Conservation (phyloP, 1,140 invertebrate genomes). For the Drosophila ambigua region DNA sequence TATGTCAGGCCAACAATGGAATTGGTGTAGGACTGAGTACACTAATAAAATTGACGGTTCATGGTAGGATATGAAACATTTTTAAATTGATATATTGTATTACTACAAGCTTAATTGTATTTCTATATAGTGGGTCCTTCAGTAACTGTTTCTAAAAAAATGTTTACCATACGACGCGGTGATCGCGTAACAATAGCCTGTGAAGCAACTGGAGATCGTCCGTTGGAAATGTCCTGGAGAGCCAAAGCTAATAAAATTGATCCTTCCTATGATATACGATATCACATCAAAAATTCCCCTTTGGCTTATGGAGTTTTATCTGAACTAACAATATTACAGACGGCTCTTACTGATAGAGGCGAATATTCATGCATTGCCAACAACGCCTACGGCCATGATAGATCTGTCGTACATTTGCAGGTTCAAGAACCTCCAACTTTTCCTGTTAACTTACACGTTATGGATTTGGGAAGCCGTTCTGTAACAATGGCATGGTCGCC, state of each 20-base stretch:
- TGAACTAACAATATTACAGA: slow-evolving; percentile 87
- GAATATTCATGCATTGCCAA: slow-evolving; percentile 89
- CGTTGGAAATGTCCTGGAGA: slow-evolving; percentile 91
- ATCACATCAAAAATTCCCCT: slow-evolving; percentile 85
- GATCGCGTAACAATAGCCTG: slow-evolving; percentile 89
- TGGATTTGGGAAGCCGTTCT: slow-evolving; percentile 86
- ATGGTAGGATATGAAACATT: slow-evolving; percentile 86
- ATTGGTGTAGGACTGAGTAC: slow-evolving; percentile 91
- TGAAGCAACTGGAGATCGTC: slow-evolving; percentile 93
- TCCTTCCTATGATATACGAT: slow-evolving; percentile 85
- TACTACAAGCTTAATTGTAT: too few species aligned
- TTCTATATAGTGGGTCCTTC: slow-evolving; percentile 67
- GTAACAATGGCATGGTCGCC: slow-evolving; percentile 86
- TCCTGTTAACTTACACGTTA: slow-evolving; percentile 86
- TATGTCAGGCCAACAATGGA: slow-evolving; percentile 90
- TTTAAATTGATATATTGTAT: background rate
- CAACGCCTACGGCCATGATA: slow-evolving; percentile 89
- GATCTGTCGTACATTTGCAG: slow-evolving; percentile 87
- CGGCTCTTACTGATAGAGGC: slow-evolving; percentile 87
- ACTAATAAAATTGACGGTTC: slow-evolving; percentile 89
- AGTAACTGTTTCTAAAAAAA: slow-evolving; percentile 82
- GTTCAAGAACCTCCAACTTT: slow-evolving; percentile 88
- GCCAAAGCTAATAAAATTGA: slow-evolving; percentile 84
- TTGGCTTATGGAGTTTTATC: slow-evolving; percentile 85
- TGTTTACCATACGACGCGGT: slow-evolving; percentile 87